Evolutionary conservation across 2,113 vertebrate genomes (phyloP).

Genomic region (Onychostoma macrolepis): DNA sequence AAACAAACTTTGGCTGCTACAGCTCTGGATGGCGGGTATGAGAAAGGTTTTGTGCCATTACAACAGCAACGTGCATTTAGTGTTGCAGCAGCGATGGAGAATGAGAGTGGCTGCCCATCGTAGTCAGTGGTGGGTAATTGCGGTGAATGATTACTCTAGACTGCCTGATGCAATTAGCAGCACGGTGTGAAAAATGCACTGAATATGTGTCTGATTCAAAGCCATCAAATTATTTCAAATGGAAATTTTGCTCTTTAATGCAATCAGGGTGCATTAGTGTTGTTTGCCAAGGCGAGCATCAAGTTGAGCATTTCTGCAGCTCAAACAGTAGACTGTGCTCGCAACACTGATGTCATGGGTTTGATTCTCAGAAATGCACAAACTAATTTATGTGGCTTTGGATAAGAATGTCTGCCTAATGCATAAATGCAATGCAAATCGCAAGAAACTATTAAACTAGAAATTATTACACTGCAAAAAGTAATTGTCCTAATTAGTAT

Average conservation of each 20-base stretch:
- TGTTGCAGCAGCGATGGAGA: conserved; percentile 55
- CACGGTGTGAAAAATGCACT: not conserved
- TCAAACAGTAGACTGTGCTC: not conserved
- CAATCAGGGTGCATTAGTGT: not conserved
- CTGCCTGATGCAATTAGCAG: conserved; percentile 58
- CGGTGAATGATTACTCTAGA: conserved; percentile 55
- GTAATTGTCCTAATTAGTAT: not conserved
- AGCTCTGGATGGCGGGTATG: conserved; percentile 36
- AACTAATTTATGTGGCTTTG: not conserved
- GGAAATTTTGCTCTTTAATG: not conserved
- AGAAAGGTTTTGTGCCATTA: conserved; percentile 49
- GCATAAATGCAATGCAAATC: not conserved
- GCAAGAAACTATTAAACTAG: too few relatives aligned
- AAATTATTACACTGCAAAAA: not conserved
- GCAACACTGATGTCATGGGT: not conserved
- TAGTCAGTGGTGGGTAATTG: conserved; percentile 61
- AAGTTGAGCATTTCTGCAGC: not conserved
- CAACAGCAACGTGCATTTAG: conserved; percentile 65
- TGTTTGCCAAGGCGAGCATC: not conserved
- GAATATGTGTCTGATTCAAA: not conserved
- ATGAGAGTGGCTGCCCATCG: conserved; percentile 32
- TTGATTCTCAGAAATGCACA: too few relatives aligned
- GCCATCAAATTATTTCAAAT: not conserved
- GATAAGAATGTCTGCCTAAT: not conserved
- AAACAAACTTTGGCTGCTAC: not conserved